Evolutionary conservation across 2,797 vertebrate genomes (phyloP).

Genomic region (Chiroxiphia lanceolata): DNA sequence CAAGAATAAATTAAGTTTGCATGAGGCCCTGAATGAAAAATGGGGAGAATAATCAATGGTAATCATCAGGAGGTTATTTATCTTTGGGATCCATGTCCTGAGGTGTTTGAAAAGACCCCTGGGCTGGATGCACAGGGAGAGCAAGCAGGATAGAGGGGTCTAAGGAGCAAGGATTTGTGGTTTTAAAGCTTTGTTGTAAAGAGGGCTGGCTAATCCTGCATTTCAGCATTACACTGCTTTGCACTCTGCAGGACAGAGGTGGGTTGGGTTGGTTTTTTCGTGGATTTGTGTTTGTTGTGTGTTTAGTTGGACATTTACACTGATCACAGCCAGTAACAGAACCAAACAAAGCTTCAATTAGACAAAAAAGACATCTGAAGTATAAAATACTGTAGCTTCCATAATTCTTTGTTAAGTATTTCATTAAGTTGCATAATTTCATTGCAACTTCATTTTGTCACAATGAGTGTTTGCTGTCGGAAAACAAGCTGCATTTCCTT

Average conservation of each 20-base stretch:
- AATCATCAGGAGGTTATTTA: background rate
- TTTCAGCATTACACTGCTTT: no score
- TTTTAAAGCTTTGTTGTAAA: background rate
- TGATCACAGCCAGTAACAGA: background rate
- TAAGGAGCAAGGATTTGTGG: no score
- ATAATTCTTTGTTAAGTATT: conserved; percentile 76
- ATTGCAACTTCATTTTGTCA: conserved; percentile 73
- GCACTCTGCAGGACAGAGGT: no score
- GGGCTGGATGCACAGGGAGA: no score
- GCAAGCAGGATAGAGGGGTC: no score
- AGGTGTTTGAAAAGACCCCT: no score
- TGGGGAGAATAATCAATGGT: background rate
- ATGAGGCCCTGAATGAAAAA: background rate
- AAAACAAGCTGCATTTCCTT: conserved; percentile 57
- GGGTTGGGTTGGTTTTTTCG: no score
- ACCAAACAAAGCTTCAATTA: background rate
- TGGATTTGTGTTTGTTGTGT: no score
- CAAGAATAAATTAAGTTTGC: background rate
- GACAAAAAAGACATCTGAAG: conserved; percentile 6
- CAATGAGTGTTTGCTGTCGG: conserved; percentile 41
- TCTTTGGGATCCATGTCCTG: background rate
- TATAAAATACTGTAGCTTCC: conserved; percentile 65
- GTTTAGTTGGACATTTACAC: no score
- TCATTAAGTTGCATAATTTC: conserved; percentile 67
- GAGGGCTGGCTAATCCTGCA: background rate